Percentiles rank a stretch among this genome's conserved stretches.
phyloP scores from a whole-genome alignment of 2,888 invertebrate genomes.

The Stegophylla sp. region DNA sequence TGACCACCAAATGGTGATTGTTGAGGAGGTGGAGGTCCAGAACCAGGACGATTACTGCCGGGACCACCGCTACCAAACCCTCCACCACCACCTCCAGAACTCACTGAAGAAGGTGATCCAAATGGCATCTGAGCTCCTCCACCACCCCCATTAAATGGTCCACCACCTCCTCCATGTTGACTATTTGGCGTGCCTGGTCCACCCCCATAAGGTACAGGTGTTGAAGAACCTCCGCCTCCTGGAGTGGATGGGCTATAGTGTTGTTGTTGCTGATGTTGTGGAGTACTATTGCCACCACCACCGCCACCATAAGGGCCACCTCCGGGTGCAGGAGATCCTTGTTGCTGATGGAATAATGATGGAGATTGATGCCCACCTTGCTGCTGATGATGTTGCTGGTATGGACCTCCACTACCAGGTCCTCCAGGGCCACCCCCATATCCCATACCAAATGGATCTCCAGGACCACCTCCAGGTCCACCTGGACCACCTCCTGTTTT shows the following conservation, averaged over 20 bases:
- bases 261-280: constrained; percentile 66
- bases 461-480: constrained; percentile 64
- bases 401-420: constrained; percentile 69
- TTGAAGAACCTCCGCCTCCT: constrained; percentile 74
- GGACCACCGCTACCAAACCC: constrained; percentile 35
- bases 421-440: constrained; percentile 66
- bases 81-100: constrained; percentile 45
- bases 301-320: constrained; percentile 76
- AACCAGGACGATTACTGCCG: constrained; percentile 24
- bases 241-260: constrained; percentile 82
- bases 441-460: constrained; percentile 67
- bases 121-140: constrained; percentile 47
- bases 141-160: constrained; percentile 35
- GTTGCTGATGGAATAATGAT: constrained; percentile 72
- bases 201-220: constrained; percentile 72
- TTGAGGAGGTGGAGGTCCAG: constrained; percentile 38
- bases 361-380: constrained; percentile 68
- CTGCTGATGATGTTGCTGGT: constrained; percentile 69
- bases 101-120: constrained; percentile 51
- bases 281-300: constrained; percentile 78
- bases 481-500: constrained; percentile 50
- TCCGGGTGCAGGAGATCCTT: constrained; percentile 75
- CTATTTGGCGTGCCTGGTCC: constrained; percentile 49
- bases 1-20: constrained; percentile 41
- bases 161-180: constrained; percentile 28